Percentiles rank a stretch among this genome's conserved stretches.
Evolutionary conservation across 1,140 invertebrate species (phyloP).

Genomic region (Drosophila kanapiae): DNA sequence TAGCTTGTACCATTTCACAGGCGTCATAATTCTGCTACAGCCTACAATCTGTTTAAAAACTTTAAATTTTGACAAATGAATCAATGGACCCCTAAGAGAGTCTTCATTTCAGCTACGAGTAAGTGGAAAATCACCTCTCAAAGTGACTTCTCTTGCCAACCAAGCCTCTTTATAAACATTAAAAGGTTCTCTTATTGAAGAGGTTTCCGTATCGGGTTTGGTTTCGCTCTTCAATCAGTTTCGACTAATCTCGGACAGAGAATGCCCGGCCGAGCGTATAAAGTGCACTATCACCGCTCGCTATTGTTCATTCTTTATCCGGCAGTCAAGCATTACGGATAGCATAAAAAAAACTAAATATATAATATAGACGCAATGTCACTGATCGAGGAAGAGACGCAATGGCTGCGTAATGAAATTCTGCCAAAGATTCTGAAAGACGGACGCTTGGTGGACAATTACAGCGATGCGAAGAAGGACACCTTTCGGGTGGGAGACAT

Average conservation of each 20-base stretch:
- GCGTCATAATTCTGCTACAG: constrained; percentile 3
- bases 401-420: constrained; percentile 57
- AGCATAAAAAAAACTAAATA: not conserved
- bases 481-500: constrained; percentile 53
- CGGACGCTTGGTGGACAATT: constrained; percentile 56
- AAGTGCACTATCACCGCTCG: not conserved
- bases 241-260: constrained; percentile 7
- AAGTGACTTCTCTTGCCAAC: not conserved
- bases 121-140: not conserved
- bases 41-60: constrained; percentile 3
- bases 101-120: no score
- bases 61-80: constrained; percentile 25
- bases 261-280: not conserved
- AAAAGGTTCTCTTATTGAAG: not conserved
- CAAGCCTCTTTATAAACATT: not conserved
- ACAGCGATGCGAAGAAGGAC: constrained; percentile 9
- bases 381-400: constrained; percentile 34
- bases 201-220: not conserved
- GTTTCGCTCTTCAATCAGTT: not conserved
- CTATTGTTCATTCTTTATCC: constrained; percentile 22
- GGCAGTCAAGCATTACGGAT: constrained; percentile 8
- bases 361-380: constrained; percentile 38
- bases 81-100: not conserved
- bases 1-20: constrained; percentile 23
- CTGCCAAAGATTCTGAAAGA: constrained; percentile 40